Base-by-base conservation (phyloP, 2,888 invertebrate species). In the Drosophila suboccidentalis region DNA sequence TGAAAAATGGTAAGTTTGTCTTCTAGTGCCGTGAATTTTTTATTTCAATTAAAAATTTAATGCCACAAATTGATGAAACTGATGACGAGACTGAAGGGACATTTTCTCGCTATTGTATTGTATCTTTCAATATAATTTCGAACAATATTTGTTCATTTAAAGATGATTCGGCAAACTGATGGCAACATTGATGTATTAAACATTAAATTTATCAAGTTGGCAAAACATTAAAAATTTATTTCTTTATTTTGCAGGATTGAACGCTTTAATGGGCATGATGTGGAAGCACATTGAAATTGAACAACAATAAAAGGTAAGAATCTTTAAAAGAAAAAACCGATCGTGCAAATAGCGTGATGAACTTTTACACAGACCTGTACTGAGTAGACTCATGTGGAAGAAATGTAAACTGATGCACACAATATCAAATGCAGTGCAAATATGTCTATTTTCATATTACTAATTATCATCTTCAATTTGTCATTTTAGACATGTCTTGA, bases 31-130 rank as follows among this genome's bases (percentile, higher is more conserved):
- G 2, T 34, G 8, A 11, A 17, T 36, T 26, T 26, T 49, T 1
- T 26, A 26, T 4, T 3, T 19, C 32, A 15, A 8, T 34, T 29
- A 0, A 4, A 17, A 43, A 15, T 32, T 10, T 4, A 17, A 29
- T 38, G 78, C 80, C 71, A 57, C 90, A 89, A 78, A 77, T 6
- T 92, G 91, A 91, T 91, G 91, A 92, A 62, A 91, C 84, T 82
- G 91, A 91, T 91, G 91, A 91, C 91, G 91, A 91, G 91, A 92
- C 91, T 89, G 92, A 91, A 88, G 62, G 71, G 15, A 75, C 77
- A 73, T 75, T 77, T 77, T 64, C 69, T 76, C 73, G 72, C 34
- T 29, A 51, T 63, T 61, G 19, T 51, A 36, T 68, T 85, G 90
- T 85, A 85, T 85, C 22, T 68, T 85, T 85, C 90, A 89, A 67